Conservation (phyloP, 2,888 invertebrate genomes). For the Salticus scenicus region DNA sequence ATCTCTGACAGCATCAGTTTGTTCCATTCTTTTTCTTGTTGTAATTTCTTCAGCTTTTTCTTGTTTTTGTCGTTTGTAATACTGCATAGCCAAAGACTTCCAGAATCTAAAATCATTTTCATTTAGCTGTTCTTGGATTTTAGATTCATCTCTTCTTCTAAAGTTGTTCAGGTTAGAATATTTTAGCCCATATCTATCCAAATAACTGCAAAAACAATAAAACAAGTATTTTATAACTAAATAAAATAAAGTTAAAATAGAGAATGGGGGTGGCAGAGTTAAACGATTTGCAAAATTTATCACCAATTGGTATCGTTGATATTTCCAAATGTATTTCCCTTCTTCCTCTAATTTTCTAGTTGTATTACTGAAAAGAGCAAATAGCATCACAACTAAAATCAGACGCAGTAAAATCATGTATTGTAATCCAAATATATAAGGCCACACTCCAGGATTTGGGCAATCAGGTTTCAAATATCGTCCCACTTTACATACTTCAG, state of each 20-base stretch:
- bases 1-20: neutral
- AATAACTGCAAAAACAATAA: neutral
- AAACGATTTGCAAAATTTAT: conserved; percentile 74
- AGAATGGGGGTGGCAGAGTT: conserved; percentile 75
- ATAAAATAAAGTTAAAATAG: conserved; percentile 69
- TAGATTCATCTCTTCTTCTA: neutral
- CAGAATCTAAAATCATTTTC: conserved; percentile 36
- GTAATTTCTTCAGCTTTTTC: neutral
- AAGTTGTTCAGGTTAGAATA: neutral
- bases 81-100: conserved; percentile 39
- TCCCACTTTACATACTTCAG: conserved; percentile 39
- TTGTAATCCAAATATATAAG: conserved; percentile 72
- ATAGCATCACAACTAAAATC: conserved; percentile 75
- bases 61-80: neutral
- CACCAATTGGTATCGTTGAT: conserved; percentile 75
- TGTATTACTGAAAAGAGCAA: conserved; percentile 74
- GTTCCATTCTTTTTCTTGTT: conserved; percentile 58
- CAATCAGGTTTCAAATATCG: conserved; percentile 57
- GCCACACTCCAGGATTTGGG: conserved; percentile 71
- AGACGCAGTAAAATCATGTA: conserved; percentile 74
- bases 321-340: conserved; percentile 75
- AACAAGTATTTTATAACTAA: conserved; percentile 29
- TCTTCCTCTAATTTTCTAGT: conserved; percentile 70
- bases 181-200: neutral
- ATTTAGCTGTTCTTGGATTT: neutral